phyloP scores from a whole-genome alignment of 1,140 invertebrate genomes.

The Archivesica marissinica region DNA sequence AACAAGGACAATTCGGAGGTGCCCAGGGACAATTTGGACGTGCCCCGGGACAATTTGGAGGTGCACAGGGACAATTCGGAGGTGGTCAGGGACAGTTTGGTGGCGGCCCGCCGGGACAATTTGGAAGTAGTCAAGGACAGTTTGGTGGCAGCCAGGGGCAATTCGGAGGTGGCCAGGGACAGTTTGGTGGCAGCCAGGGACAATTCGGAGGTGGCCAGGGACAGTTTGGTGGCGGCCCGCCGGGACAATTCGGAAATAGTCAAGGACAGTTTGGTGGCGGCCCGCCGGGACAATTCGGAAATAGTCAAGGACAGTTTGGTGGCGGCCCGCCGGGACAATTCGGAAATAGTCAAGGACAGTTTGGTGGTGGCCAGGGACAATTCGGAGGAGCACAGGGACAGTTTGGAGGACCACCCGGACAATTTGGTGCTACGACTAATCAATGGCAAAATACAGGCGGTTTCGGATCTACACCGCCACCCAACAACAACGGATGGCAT shows the following conservation, averaged over 20 bases:
- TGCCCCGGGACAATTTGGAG: background rate
- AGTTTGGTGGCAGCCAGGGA: background rate
- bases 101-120: background rate
- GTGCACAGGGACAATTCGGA: background rate
- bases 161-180: background rate
- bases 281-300: background rate
- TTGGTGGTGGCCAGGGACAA: background rate
- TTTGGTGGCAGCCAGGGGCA: background rate
- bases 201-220: no score
- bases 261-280: slow-evolving; percentile 32
- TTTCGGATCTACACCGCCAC: background rate
- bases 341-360: background rate
- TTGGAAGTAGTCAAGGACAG: background rate
- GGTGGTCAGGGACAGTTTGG: background rate
- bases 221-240: no score
- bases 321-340: background rate
- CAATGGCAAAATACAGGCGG: background rate
- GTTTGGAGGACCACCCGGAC: background rate
- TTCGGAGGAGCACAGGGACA: background rate
- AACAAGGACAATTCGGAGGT: background rate
- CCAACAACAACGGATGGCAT: no score
- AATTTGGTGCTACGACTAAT: background rate
- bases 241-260: background rate
- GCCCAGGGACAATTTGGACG: background rate
- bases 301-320: slow-evolving; percentile 19